Conservation (phyloP, 2,797 vertebrate species). For the Harpagifer antarcticus region DNA sequence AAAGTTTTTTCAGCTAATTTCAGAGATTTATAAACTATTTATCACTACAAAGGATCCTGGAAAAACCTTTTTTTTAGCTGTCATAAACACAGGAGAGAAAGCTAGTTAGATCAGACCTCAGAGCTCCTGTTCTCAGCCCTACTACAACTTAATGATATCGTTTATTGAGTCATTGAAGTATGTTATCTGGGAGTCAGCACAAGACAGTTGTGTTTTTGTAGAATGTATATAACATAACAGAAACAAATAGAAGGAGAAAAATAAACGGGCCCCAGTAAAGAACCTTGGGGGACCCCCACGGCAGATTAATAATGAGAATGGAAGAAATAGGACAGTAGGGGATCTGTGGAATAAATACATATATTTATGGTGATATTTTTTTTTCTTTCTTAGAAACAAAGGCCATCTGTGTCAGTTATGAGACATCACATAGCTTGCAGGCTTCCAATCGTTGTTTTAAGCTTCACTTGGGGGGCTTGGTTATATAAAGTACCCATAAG, state of each 20-base stretch:
- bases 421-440: background rate
- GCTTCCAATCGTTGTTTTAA: background rate
- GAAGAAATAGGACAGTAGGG: background rate
- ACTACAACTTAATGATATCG: too few species aligned
- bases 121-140: too few species aligned
- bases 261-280: background rate
- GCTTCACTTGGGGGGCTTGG: background rate
- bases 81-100: too few species aligned
- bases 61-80: too few species aligned
- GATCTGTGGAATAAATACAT: background rate
- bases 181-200: background rate
- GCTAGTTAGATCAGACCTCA: too few species aligned
- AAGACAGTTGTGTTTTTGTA: background rate
- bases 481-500: background rate
- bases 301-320: background rate
- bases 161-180: too few species aligned
- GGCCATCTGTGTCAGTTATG: background rate
- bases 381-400: background rate
- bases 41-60: too few species aligned
- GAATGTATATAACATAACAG: conserved; percentile 1
- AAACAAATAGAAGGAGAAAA: background rate
- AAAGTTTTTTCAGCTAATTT: too few species aligned
- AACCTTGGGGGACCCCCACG: background rate
- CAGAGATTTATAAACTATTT: too few species aligned
- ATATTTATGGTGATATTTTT: background rate